These are phyloP conservation scores for Prunella strophiata DNA, from an alignment of 2,797 vertebrate genomes.

Conservation along the genomic window DNA sequence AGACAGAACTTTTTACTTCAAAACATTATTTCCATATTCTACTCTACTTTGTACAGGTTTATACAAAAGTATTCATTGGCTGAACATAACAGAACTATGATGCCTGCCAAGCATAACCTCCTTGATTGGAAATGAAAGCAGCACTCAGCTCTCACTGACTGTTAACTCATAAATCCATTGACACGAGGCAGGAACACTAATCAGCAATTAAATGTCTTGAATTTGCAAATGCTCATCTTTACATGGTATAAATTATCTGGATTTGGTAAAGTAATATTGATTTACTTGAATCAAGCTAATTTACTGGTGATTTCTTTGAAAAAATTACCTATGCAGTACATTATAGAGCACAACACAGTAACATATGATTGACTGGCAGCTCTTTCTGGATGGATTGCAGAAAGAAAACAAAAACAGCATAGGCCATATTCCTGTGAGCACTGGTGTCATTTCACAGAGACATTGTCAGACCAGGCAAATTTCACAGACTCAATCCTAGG, in stretches of 20 bases:
- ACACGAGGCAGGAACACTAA: not conserved
- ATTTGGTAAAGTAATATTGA: not conserved
- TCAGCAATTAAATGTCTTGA: not conserved
- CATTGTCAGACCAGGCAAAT: not conserved
- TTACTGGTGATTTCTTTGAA: not conserved
- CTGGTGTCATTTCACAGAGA: not conserved
- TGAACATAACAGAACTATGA: not conserved
- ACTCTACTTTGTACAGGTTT: not conserved
- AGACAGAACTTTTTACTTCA: not conserved
- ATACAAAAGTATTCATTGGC: not conserved
- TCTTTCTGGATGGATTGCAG: not conserved
- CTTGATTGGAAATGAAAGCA: slow-evolving; percentile 10
- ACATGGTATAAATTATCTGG: not conserved
- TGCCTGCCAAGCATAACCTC: slow-evolving; percentile 28
- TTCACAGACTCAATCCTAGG: not conserved
- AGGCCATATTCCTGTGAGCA: not conserved
- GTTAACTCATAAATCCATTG: not conserved
- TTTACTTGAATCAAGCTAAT: not conserved
- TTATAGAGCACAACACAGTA: not conserved
- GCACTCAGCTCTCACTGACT: not conserved
- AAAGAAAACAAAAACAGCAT: not conserved
- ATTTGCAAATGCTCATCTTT: not conserved
- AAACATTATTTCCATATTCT: not conserved
- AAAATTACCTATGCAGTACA: not conserved
- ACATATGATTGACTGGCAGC: not conserved